Conservation (phyloP, 2,797 vertebrate genomes). For the Hephaestus fuliginosus region DNA sequence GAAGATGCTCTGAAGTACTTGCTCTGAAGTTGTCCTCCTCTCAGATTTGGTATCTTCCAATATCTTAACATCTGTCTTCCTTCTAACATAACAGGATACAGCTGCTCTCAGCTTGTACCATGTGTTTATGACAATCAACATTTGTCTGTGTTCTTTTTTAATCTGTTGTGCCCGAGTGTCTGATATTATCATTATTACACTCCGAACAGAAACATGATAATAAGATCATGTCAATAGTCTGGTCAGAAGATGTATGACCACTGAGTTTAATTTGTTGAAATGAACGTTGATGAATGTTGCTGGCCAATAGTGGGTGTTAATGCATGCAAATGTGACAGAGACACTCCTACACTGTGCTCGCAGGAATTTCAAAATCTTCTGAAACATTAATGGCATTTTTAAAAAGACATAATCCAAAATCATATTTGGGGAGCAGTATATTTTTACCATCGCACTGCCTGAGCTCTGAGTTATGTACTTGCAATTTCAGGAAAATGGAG, state of each 20-base stretch:
- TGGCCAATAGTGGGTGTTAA: neutral
- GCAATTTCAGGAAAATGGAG: neutral
- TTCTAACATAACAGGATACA: constrained; percentile 4
- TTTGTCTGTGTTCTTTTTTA: neutral
- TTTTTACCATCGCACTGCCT: neutral
- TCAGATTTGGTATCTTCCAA: neutral
- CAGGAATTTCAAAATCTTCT: neutral
- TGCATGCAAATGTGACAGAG: neutral
- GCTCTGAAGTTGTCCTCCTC: neutral
- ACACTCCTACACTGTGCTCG: neutral
- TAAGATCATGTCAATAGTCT: constrained; percentile 11
- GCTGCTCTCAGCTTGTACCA: constrained; percentile 15
- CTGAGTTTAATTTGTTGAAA: constrained; percentile 33
- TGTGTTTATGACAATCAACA: constrained; percentile 3
- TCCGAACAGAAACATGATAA: constrained; percentile 22
- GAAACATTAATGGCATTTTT: neutral
- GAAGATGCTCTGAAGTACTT: neutral
- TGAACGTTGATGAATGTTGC: constrained; percentile 2
- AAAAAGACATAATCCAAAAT: neutral
- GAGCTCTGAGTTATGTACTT: neutral
- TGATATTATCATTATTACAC: constrained; percentile 29
- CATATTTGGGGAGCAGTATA: neutral
- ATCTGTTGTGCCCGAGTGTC: constrained; percentile 1
- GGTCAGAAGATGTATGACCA: constrained; percentile 15
- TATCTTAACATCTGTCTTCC: constrained; percentile 3